Percentiles rank a stretch among this genome's conserved stretches.
Conservation (phyloP, 2,113 vertebrate species). For the Psephotus haematonotus region DNA sequence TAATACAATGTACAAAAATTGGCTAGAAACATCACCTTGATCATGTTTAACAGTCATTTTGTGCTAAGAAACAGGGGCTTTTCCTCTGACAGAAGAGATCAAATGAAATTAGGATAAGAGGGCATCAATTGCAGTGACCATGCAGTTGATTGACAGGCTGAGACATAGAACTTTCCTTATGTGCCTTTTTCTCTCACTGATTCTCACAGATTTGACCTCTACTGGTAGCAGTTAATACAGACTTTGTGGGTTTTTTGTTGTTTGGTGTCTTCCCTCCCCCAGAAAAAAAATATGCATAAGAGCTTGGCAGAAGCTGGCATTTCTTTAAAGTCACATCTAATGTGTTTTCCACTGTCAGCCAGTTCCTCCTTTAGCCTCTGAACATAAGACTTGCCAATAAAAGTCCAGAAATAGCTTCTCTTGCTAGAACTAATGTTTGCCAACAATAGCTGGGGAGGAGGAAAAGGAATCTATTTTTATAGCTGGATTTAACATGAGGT, state of each 20-base stretch:
- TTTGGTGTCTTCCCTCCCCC: neutral
- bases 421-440: conserved; percentile 29
- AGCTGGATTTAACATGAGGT: neutral
- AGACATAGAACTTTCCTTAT: neutral
- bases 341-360: neutral
- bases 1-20: neutral
- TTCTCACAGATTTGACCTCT: neutral
- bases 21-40: neutral
- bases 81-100: neutral
- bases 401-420: conserved; percentile 35
- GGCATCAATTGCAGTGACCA: neutral
- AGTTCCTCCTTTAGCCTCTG: conserved; percentile 16
- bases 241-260: neutral
- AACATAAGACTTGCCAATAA: conserved; percentile 22
- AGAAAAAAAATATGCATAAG: neutral
- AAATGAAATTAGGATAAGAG: neutral
- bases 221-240: neutral
- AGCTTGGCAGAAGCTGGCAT: neutral
- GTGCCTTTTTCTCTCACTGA: neutral
- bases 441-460: conserved; percentile 32
- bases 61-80: neutral
- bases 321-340: conserved; percentile 8
- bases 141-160: neutral
- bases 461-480: conserved; percentile 23
- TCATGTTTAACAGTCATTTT: neutral